Evolutionary conservation across 2,797 vertebrate genomes (phyloP).

Genomic region (Phoebastria nigripes): DNA sequence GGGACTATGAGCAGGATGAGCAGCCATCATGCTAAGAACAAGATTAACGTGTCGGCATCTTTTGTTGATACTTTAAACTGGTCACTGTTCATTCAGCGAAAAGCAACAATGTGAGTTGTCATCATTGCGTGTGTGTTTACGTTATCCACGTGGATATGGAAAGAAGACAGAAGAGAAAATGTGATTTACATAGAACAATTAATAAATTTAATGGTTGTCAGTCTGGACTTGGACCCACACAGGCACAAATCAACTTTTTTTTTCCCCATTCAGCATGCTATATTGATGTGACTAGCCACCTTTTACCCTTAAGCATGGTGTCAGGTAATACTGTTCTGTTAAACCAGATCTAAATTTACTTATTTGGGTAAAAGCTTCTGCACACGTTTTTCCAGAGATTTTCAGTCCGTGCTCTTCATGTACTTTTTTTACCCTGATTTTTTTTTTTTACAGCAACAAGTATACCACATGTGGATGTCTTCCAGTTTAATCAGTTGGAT

Average conservation of each 20-base stretch:
- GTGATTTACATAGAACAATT: not conserved
- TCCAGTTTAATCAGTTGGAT: not conserved
- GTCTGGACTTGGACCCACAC: not conserved
- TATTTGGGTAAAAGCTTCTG: not conserved
- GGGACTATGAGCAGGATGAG: conserved; percentile 14
- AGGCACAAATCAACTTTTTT: not conserved
- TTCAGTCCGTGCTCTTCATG: not conserved
- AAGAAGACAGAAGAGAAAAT: not conserved
- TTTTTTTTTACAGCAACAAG: not conserved
- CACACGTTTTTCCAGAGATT: rapidly evolving
- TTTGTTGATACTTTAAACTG: conserved; percentile 80
- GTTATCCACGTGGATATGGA: not conserved
- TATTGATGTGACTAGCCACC: not conserved
- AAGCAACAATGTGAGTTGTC: not conserved
- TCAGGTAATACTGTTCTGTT: not conserved
- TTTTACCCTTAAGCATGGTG: not conserved
- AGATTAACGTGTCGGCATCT: conserved; percentile 74
- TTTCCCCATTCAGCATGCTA: not conserved
- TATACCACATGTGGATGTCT: rapidly evolving
- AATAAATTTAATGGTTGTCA: not conserved
- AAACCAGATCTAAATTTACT: not conserved
- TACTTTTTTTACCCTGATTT: not conserved
- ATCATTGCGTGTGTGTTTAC: not conserved
- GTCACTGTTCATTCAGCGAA: not conserved
- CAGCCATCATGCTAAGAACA: conserved; percentile 32